Base-by-base conservation (phyloP, 2,888 invertebrate species). In the Gortyna flavago region DNA sequence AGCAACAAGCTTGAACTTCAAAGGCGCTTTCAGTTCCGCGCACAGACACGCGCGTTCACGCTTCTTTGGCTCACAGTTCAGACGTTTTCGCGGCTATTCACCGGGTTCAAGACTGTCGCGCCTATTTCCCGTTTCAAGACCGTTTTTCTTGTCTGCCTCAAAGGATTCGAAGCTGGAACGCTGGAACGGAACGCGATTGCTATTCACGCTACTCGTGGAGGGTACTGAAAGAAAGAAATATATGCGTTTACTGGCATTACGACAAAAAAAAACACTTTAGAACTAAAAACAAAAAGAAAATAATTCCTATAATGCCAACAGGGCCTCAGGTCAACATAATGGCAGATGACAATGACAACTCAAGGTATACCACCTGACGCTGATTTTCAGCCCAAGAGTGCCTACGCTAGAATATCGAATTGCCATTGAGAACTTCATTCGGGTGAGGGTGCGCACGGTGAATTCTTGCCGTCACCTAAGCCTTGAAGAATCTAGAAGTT, bases 51-150 rank as follows among this genome's bases (percentile, higher is more conserved):
- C 57, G 4, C 32, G 21, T 44, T 74, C 57, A 41, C 29, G 38
- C n/a, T 67, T 59, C 66, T 78, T 48, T 67, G 44, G n/a, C 1
- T 32, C 70, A 6, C 32, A 61, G 41, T 11, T 41, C 11, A 41
- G 11, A 44, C 38, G 41, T 70, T 61, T 29, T 35, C 41, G 69
- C 32, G 13, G 25, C n/a, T 61, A 62, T 71, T 80, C 61, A 80
- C 18, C 2, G 35, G 6, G 41, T 71, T 71, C 72, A 71, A 25
- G 51, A 18, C n/a, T 62, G 18, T 51, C 35, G 32, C 6, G 8
- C 11, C n/a, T 4, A 6, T n/a, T 68, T 48, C 21, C 18, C 16
- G n/a, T 44, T 6, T 38, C 16, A n/a, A 54, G 7, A 54, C 25
- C 25, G 29, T 18, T n/a, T 62, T 59, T 48, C 32, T 38, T 69